phyloP scores from a whole-genome alignment of 2,888 invertebrate genomes.

The Epistrophe grossulariae region DNA sequence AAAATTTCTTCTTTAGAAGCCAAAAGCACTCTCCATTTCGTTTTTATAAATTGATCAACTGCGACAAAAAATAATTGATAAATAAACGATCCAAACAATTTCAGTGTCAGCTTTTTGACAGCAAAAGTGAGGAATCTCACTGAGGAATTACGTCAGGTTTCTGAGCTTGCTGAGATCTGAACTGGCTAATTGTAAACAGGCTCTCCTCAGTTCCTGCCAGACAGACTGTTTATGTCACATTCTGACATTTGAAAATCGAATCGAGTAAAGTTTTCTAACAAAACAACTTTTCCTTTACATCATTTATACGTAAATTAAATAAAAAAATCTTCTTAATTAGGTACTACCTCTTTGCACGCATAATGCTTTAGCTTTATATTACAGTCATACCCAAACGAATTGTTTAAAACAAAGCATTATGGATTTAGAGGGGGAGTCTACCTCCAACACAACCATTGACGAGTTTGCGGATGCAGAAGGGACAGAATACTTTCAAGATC shows the following conservation, averaged over 20 bases:
- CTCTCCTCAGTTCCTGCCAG: background rate
- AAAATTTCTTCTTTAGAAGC: too few relatives aligned
- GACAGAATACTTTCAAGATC: constrained; percentile 78
- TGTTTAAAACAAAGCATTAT: constrained; percentile 7
- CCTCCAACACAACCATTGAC: constrained; percentile 53
- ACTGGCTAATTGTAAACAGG: too few relatives aligned
- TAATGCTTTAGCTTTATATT: constrained; percentile 48
- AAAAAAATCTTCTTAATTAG: constrained; percentile 1
- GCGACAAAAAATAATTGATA: too few relatives aligned
- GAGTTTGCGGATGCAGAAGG: constrained; percentile 81
- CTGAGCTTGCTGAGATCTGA: too few relatives aligned
- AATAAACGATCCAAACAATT: too few relatives aligned
- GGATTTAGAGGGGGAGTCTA: constrained; percentile 63
- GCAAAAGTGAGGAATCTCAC: too few relatives aligned
- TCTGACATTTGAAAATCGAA: constrained; percentile 45
- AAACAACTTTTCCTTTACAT: constrained; percentile 60
- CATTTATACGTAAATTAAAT: constrained; percentile 3
- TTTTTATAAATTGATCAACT: too few relatives aligned
- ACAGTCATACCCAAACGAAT: background rate
- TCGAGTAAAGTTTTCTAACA: constrained; percentile 46
- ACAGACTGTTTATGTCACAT: constrained; percentile 32
- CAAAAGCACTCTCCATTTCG: too few relatives aligned
- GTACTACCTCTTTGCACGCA: constrained; percentile 10
- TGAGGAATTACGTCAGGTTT: too few relatives aligned
- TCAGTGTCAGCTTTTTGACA: too few relatives aligned